phyloP scores from a whole-genome alignment of 2,113 vertebrate species.

The Panurus biarmicus region DNA sequence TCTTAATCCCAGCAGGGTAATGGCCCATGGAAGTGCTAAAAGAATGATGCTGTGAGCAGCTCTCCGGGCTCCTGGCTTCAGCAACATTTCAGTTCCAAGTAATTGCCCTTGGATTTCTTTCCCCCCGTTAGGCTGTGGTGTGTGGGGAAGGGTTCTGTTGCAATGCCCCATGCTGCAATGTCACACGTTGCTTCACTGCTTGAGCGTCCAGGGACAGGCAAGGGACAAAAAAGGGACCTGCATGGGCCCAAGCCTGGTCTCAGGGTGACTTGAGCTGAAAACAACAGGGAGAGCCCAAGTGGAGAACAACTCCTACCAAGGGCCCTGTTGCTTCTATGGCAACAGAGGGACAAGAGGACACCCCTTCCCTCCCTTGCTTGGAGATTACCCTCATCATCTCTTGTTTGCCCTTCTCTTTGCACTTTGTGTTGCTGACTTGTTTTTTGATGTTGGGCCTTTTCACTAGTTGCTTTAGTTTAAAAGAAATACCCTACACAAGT shows the following conservation, averaged over 20 bases:
- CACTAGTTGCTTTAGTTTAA: background rate
- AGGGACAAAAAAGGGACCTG: background rate
- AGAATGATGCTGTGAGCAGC: background rate
- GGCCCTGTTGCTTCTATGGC: accelerated
- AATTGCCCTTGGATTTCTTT: background rate
- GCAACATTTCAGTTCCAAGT: background rate
- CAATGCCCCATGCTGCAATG: background rate
- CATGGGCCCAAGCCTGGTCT: background rate
- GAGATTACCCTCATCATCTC: too few relatives aligned
- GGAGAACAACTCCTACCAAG: background rate
- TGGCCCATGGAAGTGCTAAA: conserved; percentile 38
- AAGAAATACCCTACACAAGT: background rate
- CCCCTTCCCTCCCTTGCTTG: background rate
- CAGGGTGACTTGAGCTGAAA: background rate
- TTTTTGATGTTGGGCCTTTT: background rate
- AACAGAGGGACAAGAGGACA: background rate
- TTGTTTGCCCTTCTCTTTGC: background rate
- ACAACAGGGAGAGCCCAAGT: background rate
- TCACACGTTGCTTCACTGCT: background rate
- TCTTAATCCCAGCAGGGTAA: conserved; percentile 23
- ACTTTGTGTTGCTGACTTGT: background rate
- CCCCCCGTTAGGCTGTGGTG: background rate
- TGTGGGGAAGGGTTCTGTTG: background rate
- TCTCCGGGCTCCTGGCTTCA: background rate
- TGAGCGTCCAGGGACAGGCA: background rate